phyloP scores from a whole-genome alignment of 2,113 vertebrate species.

The Micromys minutus region DNA sequence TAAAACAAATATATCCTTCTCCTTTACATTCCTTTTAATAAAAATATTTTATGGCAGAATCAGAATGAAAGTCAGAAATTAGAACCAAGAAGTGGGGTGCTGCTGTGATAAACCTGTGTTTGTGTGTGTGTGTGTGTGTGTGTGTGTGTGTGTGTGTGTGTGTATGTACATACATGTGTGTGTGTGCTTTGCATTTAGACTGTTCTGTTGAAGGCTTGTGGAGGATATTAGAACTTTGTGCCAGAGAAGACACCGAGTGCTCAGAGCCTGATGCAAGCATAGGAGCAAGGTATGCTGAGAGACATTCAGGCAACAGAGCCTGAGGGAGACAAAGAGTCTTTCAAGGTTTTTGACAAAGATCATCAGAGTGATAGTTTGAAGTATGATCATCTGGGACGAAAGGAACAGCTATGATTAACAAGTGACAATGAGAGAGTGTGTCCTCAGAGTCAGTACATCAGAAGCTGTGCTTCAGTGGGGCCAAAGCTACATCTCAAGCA shows the following conservation, averaged over 20 bases:
- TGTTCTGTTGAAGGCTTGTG: not conserved
- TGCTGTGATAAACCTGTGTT: not conserved
- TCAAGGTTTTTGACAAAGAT: not conserved
- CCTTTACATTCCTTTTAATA: not conserved
- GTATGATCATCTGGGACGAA: not conserved
- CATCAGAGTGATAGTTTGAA: not conserved
- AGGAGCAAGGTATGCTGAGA: not conserved
- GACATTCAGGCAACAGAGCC: not conserved
- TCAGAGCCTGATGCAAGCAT: not conserved
- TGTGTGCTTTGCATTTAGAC: not conserved
- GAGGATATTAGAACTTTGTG: not conserved
- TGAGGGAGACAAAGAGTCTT: not conserved
- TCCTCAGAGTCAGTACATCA: not conserved
- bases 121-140: too few species aligned
- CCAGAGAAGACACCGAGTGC: too few species aligned
- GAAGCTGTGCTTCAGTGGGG: not conserved
- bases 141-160: too few species aligned
- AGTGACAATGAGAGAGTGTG: not conserved
- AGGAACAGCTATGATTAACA: not conserved
- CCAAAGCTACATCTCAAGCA: not conserved
- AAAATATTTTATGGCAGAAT: not conserved
- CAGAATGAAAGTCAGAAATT: not conserved
- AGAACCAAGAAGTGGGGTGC: not conserved
- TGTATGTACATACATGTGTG: too few species aligned
- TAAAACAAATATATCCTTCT: not conserved